Conservation (phyloP, 2,113 vertebrate genomes). For the Anhinga rufa region DNA sequence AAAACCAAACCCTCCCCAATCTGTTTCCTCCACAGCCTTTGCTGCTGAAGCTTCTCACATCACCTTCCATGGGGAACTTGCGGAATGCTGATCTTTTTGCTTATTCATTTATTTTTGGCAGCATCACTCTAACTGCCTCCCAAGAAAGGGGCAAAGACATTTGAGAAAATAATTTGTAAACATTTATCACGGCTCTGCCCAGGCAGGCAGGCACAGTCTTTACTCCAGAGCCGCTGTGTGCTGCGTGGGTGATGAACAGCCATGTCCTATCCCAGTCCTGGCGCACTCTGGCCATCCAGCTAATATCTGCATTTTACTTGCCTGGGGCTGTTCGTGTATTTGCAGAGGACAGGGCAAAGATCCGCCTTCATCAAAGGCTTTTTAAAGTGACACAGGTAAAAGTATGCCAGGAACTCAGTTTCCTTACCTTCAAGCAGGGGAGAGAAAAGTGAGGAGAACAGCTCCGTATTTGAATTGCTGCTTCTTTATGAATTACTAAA, state of each 20-base stretch:
- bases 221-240: not conserved
- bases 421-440: not conserved
- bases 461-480: not conserved
- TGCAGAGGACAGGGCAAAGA: not conserved
- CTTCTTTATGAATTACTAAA: not conserved
- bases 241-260: not conserved
- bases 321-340: not conserved
- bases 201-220: not conserved
- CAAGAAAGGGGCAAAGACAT: not conserved
- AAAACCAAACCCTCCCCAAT: not conserved
- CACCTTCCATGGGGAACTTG: not conserved
- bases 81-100: not conserved
- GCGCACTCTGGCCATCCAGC: not conserved
- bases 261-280: not conserved
- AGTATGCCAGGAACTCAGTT: not conserved
- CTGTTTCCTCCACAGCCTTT: not conserved
- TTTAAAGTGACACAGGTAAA: not conserved
- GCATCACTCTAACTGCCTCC: not conserved
- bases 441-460: not conserved
- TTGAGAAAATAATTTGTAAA: not conserved
- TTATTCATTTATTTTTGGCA: slow-evolving; percentile 37
- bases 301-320: not conserved
- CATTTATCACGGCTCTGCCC: not conserved
- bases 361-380: not conserved
- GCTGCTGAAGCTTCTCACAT: not conserved